Conservation (phyloP, 2,888 invertebrate genomes). For the Diloba caeruleocephala region DNA sequence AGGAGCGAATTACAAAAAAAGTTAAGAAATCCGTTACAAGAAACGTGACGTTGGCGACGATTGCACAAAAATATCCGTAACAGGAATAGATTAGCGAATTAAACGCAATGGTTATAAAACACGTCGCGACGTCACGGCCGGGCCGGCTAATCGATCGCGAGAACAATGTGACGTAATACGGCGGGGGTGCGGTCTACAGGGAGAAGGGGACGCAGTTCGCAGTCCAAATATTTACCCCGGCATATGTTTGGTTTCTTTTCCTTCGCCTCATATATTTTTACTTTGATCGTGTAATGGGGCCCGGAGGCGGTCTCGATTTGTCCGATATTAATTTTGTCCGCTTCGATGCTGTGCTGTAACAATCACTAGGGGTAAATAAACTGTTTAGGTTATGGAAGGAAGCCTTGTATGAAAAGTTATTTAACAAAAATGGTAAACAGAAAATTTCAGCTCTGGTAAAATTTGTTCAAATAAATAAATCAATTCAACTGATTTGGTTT, state of each 20-base stretch:
- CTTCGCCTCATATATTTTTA: slow-evolving; percentile 88
- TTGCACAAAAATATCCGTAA: slow-evolving; percentile 43
- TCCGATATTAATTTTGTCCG: slow-evolving; percentile 83
- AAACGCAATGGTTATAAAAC: slow-evolving; percentile 71
- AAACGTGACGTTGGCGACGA: slow-evolving; percentile 34
- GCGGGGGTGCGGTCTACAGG: slow-evolving; percentile 66
- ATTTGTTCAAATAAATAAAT: slow-evolving; percentile 32
- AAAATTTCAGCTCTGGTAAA: slow-evolving; percentile 6
- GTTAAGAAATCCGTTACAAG: slow-evolving; percentile 19
- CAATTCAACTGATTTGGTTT: slow-evolving; percentile 34
- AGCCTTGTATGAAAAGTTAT: slow-evolving; percentile 33
- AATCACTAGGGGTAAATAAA: slow-evolving; percentile 62
- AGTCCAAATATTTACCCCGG: slow-evolving; percentile 85
- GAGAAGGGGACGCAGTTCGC: slow-evolving; percentile 67
- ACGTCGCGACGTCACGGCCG: slow-evolving; percentile 73
- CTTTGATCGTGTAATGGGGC: slow-evolving; percentile 85
- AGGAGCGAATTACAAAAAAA: slow-evolving; percentile 24
- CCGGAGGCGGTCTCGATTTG: slow-evolving; percentile 81
- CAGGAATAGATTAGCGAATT: slow-evolving; percentile 52
- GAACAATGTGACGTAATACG: slow-evolving; percentile 86
- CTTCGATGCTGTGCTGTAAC: slow-evolving; percentile 58
- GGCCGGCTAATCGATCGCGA: slow-evolving; percentile 82
- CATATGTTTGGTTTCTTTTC: slow-evolving; percentile 89
- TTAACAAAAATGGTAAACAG: slow-evolving; percentile 1
- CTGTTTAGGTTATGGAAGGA: slow-evolving; percentile 55